Evolutionary conservation across 2,888 invertebrate genomes (phyloP).

Genomic region (Acronicta aceris): DNA sequence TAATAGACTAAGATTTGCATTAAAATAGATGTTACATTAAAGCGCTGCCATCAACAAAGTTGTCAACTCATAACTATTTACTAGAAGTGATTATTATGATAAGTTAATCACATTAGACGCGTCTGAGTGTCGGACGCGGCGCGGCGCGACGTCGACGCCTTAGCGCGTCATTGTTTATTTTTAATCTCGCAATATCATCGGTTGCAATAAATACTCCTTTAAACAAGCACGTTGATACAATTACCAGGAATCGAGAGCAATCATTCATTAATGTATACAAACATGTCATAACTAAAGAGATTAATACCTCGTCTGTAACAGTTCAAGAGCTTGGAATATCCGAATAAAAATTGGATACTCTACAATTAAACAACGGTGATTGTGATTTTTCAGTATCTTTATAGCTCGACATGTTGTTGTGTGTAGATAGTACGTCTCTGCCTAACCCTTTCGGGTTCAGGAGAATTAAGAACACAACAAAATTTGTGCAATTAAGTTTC

Average conservation of each 20-base stretch:
- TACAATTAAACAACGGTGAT: not conserved
- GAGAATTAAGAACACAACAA: no score
- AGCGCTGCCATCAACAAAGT: constrained; percentile 13
- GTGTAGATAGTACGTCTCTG: no score
- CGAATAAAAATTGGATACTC: not conserved
- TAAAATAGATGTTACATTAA: constrained; percentile 12
- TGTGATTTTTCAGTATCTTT: no score
- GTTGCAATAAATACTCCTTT: constrained; percentile 48
- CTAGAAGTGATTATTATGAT: constrained; percentile 55
- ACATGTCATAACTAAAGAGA: constrained; percentile 1
- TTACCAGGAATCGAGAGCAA: constrained; percentile 50
- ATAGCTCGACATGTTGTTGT: no score
- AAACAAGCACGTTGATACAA: constrained; percentile 35
- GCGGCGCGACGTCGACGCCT: constrained; percentile 50
- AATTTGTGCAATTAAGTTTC: no score
- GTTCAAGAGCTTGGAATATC: not conserved
- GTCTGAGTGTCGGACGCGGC: constrained; percentile 44
- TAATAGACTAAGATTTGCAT: not conserved
- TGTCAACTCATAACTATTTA: constrained; percentile 31
- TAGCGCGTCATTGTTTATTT: constrained; percentile 65
- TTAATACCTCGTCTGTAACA: not conserved
- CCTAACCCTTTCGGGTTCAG: no score
- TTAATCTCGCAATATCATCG: constrained; percentile 57
- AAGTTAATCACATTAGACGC: constrained; percentile 53
- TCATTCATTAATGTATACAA: constrained; percentile 3